Evolutionary conservation across 2,888 invertebrate genomes (phyloP).

Genomic region (Lepidocyrtoides sp.): DNA sequence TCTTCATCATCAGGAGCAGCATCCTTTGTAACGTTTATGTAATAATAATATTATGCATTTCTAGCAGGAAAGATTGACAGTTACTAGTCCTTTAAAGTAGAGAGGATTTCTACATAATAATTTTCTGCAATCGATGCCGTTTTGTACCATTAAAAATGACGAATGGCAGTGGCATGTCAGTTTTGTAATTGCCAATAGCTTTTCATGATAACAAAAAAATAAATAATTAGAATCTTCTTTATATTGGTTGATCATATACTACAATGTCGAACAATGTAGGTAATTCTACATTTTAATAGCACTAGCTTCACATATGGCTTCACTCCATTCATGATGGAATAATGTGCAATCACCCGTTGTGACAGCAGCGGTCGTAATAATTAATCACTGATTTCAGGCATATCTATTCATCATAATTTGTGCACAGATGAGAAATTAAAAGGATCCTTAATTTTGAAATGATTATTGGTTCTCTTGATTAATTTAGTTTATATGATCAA

Average conservation of each 20-base stretch:
- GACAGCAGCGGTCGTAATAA: not conserved
- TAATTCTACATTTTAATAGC: not conserved
- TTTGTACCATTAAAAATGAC: not conserved
- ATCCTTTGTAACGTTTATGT: too few relatives aligned
- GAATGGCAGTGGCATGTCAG: constrained; percentile 7
- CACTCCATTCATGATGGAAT: not conserved
- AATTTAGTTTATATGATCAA: constrained; percentile 19
- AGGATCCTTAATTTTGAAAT: not conserved
- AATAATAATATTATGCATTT: too few relatives aligned
- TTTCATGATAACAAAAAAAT: too few relatives aligned
- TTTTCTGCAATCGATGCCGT: not conserved
- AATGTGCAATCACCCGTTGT: constrained; percentile 5
- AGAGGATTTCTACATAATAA: not conserved
- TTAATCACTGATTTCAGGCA: constrained; percentile 26
- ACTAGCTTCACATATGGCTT: not conserved
- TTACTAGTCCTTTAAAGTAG: not conserved
- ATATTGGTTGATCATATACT: too few relatives aligned
- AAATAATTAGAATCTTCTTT: not conserved
- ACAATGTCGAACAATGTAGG: not conserved
- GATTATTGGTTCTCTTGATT: not conserved
- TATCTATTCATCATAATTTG: too few relatives aligned
- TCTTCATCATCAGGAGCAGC: too few relatives aligned
- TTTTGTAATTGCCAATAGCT: not conserved
- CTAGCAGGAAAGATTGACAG: not conserved
- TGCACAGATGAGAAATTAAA: too few relatives aligned